These are phyloP conservation scores for Petrocephalus schoutedeni DNA, from an alignment of 2,797 vertebrate genomes.

Conservation along the genomic window DNA sequence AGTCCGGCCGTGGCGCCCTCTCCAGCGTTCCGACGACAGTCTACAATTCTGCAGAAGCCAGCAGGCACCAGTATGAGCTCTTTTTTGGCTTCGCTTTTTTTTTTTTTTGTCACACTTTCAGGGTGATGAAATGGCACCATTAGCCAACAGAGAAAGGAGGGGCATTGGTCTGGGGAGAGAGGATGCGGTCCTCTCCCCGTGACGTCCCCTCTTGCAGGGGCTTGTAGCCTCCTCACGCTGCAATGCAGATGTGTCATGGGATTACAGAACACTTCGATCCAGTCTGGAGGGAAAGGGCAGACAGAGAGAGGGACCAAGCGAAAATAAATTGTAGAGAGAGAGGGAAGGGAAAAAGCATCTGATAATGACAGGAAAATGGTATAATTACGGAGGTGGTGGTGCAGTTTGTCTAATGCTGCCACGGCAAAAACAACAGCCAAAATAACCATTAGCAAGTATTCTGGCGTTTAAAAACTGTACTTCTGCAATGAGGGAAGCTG, in stretches of 20 bases:
- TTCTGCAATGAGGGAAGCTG: neutral
- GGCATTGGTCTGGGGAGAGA: conserved; percentile 24
- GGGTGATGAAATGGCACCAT: conserved; percentile 9
- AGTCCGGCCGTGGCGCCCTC: neutral
- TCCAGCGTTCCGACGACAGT: neutral
- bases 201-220: conserved; percentile 27
- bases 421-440: conserved; percentile 23
- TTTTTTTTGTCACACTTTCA: conserved; percentile 4
- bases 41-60: neutral
- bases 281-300: conserved; percentile 29
- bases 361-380: neutral
- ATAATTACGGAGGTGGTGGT: neutral
- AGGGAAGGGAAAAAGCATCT: neutral
- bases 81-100: neutral
- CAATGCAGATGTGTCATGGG: conserved; percentile 64
- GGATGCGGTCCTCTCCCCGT: conserved; percentile 31
- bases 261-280: conserved; percentile 48
- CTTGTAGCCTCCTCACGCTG: conserved; percentile 51
- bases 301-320: neutral
- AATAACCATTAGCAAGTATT: neutral
- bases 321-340: neutral
- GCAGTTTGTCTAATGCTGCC: conserved; percentile 33
- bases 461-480: neutral
- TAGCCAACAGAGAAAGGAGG: conserved; percentile 46
- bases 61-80: neutral